Conservation (phyloP, 2,113 vertebrate species). For the Thamnophis sirtalis region DNA sequence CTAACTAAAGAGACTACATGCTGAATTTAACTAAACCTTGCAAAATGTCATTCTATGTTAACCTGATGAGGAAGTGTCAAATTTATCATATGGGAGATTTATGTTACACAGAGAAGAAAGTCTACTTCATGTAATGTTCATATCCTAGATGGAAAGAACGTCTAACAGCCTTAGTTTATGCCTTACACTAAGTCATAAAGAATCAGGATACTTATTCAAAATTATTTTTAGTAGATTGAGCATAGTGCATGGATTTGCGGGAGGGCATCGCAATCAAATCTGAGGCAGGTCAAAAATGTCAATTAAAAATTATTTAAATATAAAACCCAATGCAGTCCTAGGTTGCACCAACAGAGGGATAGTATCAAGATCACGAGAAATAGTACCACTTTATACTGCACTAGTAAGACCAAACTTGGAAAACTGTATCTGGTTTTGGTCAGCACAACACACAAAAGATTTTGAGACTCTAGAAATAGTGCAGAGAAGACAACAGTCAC, state of each 20-base stretch:
- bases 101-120: neutral
- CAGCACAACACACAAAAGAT: neutral
- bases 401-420: neutral
- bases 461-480: neutral
- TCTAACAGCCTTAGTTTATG: neutral
- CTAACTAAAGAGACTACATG: neutral
- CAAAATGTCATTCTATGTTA: neutral
- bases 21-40: neutral
- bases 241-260: neutral
- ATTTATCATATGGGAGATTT: neutral
- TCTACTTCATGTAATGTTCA: neutral
- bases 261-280: neutral
- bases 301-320: neutral
- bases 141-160: neutral
- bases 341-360: neutral
- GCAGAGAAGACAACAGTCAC: neutral
- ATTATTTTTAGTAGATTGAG: neutral
- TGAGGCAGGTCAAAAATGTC: neutral
- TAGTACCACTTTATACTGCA: neutral
- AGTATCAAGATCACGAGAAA: neutral
- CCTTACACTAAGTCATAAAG: neutral
- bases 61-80: neutral
- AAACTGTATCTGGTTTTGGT: neutral
- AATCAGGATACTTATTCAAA: neutral
- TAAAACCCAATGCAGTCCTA: neutral